A percentile compares a stretch with the other conserved stretches of the same genome.
Conservation (phyloP, 2,113 vertebrate species). For the Chaetops frenatus region DNA sequence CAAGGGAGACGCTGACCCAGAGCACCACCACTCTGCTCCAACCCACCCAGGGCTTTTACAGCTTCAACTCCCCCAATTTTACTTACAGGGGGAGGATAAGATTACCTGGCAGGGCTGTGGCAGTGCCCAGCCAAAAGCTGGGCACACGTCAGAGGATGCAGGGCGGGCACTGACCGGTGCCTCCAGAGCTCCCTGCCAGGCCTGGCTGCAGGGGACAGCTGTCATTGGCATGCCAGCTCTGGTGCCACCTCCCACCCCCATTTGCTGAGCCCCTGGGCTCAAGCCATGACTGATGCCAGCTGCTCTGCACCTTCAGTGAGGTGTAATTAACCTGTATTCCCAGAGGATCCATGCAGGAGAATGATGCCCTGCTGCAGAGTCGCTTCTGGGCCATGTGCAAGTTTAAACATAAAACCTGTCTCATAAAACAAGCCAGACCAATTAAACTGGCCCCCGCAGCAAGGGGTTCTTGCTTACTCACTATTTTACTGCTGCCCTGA, state of each 20-base stretch:
- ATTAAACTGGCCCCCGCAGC: constrained; percentile 58
- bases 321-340: constrained; percentile 40
- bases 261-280: background rate
- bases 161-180: fast-evolving
- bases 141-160: fast-evolving
- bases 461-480: constrained; percentile 54
- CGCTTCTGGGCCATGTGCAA: constrained; percentile 46
- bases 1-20: background rate
- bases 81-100: background rate
- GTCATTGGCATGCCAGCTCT: background rate
- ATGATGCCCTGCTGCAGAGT: constrained; percentile 34
- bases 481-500: constrained; percentile 52
- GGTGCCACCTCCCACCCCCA: background rate
- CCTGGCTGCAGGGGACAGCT: background rate
- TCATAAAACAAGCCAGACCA: constrained; percentile 66
- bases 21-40: background rate
- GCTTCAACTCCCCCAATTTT: background rate
- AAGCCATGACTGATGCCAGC: background rate
- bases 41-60: background rate
- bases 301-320: constrained; percentile 14
- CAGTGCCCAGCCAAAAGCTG: background rate
- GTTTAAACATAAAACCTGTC: constrained; percentile 56
- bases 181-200: background rate
- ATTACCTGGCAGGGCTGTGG: background rate
- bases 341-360: background rate